Percentiles rank a stretch among this genome's conserved stretches.
These are phyloP conservation scores for Xenus cinereus DNA, from an alignment of 2,113 vertebrate genomes.

Conservation along the genomic window DNA sequence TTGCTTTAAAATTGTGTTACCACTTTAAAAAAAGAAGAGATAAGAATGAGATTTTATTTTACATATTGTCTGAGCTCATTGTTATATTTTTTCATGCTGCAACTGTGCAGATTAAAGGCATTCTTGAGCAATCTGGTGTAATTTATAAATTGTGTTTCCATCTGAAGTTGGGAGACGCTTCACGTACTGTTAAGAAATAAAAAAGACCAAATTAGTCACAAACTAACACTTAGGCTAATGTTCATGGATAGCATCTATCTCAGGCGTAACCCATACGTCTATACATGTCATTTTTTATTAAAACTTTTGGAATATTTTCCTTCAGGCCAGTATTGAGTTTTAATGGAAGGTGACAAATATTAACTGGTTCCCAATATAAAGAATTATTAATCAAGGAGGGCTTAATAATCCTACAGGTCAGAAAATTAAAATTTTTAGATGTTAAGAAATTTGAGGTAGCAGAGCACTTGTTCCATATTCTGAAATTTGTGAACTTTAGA, in stretches of 20 bases:
- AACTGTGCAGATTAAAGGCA: neutral
- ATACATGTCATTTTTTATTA: neutral
- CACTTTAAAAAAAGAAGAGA: neutral
- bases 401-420: neutral
- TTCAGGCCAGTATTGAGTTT: neutral
- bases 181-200: constrained; percentile 48
- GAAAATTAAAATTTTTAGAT: neutral
- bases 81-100: neutral
- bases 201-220: neutral
- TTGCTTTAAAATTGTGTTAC: neutral
- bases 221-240: neutral
- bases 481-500: neutral
- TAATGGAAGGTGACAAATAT: neutral
- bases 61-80: neutral
- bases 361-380: neutral
- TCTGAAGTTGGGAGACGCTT: constrained; percentile 1
- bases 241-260: neutral
- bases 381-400: neutral
- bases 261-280: neutral
- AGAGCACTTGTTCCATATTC: neutral
- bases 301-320: neutral
- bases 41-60: neutral
- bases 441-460: neutral
- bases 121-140: neutral
- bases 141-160: constrained; percentile 67